Conservation (phyloP, 1,140 invertebrate species). For the Anastrepha ludens region DNA sequence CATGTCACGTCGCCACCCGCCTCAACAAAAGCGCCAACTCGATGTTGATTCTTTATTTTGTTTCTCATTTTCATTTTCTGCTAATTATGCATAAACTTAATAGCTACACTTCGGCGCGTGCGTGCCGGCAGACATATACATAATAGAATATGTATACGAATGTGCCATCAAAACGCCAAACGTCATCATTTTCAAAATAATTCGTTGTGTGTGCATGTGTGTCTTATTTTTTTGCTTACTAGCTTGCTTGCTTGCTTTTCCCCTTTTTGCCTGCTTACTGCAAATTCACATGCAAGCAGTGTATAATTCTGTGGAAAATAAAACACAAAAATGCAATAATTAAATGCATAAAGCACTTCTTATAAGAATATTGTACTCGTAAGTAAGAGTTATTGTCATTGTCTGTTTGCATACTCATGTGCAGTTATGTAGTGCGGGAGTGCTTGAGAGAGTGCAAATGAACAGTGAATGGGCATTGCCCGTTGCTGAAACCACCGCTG, state of each 20-base stretch:
- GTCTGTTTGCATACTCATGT: not conserved
- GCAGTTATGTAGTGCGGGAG: not conserved
- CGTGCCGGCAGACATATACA: not conserved
- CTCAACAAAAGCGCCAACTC: not conserved
- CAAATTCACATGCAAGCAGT: constrained; percentile 45
- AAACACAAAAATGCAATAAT: not conserved
- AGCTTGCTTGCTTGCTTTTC: not conserved
- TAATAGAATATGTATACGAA: not conserved
- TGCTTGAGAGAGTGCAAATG: not conserved
- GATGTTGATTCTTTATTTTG: not conserved
- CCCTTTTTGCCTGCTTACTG: constrained; percentile 17
- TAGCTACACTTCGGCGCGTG: constrained; percentile 19
- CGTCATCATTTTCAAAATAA: constrained; percentile 44
- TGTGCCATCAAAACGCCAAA: not conserved
- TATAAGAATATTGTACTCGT: constrained; percentile 34
- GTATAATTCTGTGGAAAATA: constrained; percentile 44
- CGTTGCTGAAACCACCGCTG: not conserved
- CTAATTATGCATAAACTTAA: constrained; percentile 35
- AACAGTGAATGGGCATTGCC: constrained; percentile 26
- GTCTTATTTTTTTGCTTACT: not conserved
- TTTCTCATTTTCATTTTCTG: constrained; percentile 26
- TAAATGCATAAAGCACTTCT: constrained; percentile 23
- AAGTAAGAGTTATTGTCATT: constrained; percentile 7
- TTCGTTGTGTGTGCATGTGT: not conserved
- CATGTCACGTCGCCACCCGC: not conserved